Percentiles rank a stretch among this genome's conserved stretches.
Conservation (phyloP, 2,888 invertebrate species). For the Nudaria mundana region DNA sequence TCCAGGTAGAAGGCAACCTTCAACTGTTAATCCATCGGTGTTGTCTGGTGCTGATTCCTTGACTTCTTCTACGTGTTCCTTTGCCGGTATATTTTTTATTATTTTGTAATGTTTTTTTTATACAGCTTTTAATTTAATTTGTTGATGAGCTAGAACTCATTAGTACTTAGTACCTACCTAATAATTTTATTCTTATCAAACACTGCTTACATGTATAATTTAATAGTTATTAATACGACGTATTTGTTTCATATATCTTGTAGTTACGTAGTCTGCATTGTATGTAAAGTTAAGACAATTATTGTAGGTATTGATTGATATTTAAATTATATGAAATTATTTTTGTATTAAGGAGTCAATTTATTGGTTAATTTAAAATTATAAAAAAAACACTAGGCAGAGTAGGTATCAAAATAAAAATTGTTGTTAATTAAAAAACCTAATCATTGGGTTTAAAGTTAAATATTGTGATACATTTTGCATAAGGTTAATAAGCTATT, state of each 20-base stretch:
- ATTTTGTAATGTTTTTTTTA: background rate
- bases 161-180: too few relatives aligned
- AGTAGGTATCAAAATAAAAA: too few relatives aligned
- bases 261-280: background rate
- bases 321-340: too few relatives aligned
- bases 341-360: too few relatives aligned
- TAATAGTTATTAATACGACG: background rate
- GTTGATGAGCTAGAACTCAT: background rate
- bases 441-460: too few relatives aligned
- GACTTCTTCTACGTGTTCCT: slow-evolving; percentile 68
- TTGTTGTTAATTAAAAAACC: too few relatives aligned
- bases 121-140: background rate
- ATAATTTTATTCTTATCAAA: background rate
- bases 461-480: too few relatives aligned
- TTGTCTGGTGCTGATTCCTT: slow-evolving; percentile 72
- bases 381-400: too few relatives aligned
- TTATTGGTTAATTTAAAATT: too few relatives aligned
- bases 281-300: background rate
- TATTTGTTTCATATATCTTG: too few relatives aligned
- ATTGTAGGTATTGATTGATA: background rate
- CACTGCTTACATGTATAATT: background rate
- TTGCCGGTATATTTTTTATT: slow-evolving; percentile 50
- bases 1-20: slow-evolving; percentile 42
- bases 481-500: too few relatives aligned
- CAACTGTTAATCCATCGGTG: slow-evolving; percentile 62